phyloP scores from a whole-genome alignment of 2,113 vertebrate genomes.

The Mastomys coucha region DNA sequence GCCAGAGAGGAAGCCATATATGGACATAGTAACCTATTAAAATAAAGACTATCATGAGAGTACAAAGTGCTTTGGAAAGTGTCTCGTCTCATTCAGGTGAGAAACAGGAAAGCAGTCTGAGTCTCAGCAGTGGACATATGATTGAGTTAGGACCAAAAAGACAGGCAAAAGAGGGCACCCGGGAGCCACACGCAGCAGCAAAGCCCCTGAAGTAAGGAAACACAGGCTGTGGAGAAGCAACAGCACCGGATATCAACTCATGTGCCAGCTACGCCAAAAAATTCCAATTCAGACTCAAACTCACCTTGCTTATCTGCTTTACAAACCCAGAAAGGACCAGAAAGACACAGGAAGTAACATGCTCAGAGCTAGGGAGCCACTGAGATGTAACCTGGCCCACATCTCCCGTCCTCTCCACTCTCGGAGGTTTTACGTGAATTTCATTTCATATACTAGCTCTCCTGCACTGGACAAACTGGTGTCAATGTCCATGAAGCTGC shows the following conservation, averaged over 20 bases:
- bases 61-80: neutral
- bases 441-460: neutral
- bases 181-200: too few relatives aligned
- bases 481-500: neutral
- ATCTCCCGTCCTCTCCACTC: neutral
- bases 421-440: neutral
- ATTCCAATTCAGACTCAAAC: neutral
- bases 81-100: neutral
- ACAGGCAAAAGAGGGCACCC: neutral
- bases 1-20: neutral
- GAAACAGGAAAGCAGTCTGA: neutral
- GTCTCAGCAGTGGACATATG: neutral
- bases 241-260: neutral
- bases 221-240: neutral
- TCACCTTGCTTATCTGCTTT: neutral
- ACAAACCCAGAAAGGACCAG: neutral
- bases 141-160: neutral
- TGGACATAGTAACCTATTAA: neutral
- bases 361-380: neutral
- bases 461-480: neutral
- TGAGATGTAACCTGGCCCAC: neutral
- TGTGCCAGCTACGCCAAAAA: neutral
- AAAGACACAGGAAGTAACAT: neutral
- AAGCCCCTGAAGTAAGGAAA: neutral
- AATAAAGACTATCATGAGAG: neutral